A percentile compares a stretch with the other conserved stretches of the same genome.
Evolutionary conservation across 2,888 invertebrate species (phyloP).

Genomic region (Drosophila nr. perissopoda): DNA sequence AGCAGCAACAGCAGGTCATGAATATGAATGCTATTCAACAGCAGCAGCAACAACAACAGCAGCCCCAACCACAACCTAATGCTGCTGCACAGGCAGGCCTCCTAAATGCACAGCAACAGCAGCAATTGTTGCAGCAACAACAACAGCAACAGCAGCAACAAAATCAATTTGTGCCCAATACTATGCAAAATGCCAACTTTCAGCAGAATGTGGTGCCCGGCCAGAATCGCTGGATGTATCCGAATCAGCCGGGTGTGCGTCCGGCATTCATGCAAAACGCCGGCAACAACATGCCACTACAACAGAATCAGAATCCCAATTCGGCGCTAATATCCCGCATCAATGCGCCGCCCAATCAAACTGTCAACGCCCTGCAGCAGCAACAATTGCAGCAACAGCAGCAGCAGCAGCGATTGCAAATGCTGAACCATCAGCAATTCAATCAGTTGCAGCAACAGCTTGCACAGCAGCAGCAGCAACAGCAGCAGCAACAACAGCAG

Average conservation of each 20-base stretch:
- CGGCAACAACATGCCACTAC: slow-evolving; percentile 56
- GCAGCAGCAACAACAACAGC: slow-evolving; percentile 54
- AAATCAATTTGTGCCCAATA: slow-evolving; percentile 71
- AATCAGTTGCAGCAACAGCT: slow-evolving; percentile 79
- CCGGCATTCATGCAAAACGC: slow-evolving; percentile 70
- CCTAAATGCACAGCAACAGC: slow-evolving; percentile 69
- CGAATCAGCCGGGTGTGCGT: slow-evolving; percentile 74
- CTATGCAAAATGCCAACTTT: slow-evolving; percentile 82
- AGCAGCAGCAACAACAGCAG: slow-evolving; percentile 33
- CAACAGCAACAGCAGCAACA: slow-evolving; percentile 69
- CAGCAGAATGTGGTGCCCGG: slow-evolving; percentile 77
- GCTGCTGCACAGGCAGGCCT: slow-evolving; percentile 51
- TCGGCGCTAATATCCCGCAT: slow-evolving; percentile 88
- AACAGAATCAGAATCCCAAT: slow-evolving; percentile 84
- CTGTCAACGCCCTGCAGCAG: slow-evolving; percentile 81
- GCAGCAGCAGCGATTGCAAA: slow-evolving; percentile 81
- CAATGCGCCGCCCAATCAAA: slow-evolving; percentile 86
- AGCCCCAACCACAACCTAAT: slow-evolving; percentile 49
- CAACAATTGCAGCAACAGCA: slow-evolving; percentile 68
- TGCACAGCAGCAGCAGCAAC: slow-evolving; percentile 52
- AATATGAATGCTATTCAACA: slow-evolving; percentile 74
- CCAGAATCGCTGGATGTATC: slow-evolving; percentile 81
- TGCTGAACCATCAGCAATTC: slow-evolving; percentile 82
- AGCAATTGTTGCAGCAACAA: slow-evolving; percentile 65
- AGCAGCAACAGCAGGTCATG: slow-evolving; percentile 78